Base-by-base conservation (phyloP, 2,113 vertebrate genomes). In the Chaetodon auriga region DNA sequence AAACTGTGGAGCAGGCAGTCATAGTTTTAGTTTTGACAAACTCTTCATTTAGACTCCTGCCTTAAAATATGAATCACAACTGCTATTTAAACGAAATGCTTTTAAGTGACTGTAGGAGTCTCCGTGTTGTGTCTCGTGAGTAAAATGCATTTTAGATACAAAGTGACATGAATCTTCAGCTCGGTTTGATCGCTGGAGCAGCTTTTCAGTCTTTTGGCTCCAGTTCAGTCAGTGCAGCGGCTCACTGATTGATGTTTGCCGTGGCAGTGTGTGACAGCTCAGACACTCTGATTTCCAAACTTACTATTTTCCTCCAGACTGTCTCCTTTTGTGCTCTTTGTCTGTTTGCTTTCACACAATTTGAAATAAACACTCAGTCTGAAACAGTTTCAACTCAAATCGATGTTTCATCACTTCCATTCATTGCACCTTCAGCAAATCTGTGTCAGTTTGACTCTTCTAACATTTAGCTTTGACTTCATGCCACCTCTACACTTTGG, bases 241-340 rank as follows among this genome's bases (percentile, higher is more conserved):
- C 75, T 57, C 49, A 14, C 43, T 75, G 83, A 81, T 54, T 64
- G 13, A 73, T 74, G 43, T 68, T 62, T 14, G 14, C 16, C 15
- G 38, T 19, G 53, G 18, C 1, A 61, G 25, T 10, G 43, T n/a
- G 54, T 16, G 71, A 69, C 68, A 61, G 68, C 68, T 73, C 75
- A 78, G 68, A 36, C 58, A 55, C 51, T 70, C 58, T 38, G 55
- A 63, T 75, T 61, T 58, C 12, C 30, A 63, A 55, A 68, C 23
- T 51, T 49, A 57, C 19, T 35, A 41, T 48, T 80, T 78, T 35
- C 43, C 41, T 48, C 41, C 38, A 61, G 48, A 23, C 18, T 16
- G 15, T 53, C 38, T 51, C 68, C 23, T n/a, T 19, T 78, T 25
- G 73, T 19, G 16, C 9, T 2, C 8, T 41, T 60, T n/a, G 9